Percentiles rank a stretch among this genome's conserved stretches.
phyloP scores from a whole-genome alignment of 37 sponge, comb jelly and placozoan genomes.

The Bolinopsis microptera region DNA sequence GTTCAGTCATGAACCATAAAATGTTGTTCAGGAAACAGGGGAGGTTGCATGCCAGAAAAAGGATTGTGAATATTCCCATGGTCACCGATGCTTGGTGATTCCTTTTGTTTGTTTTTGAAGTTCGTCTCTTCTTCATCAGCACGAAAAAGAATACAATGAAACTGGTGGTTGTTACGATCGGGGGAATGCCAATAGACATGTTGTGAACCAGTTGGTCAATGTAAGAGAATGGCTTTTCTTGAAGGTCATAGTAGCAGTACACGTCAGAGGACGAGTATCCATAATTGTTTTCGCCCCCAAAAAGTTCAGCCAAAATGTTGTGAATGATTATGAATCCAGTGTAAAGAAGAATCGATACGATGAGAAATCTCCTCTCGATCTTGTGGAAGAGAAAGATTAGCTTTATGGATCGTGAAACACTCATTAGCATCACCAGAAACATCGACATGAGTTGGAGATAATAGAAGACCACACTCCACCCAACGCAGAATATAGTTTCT shows the following conservation, averaged over 20 bases:
- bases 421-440: slow-evolving; percentile 25
- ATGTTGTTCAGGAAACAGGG: slow-evolving; percentile 11
- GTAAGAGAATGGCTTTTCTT: neutral
- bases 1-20: neutral
- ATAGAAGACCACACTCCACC: slow-evolving; percentile 1
- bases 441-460: neutral
- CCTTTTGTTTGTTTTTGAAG: neutral
- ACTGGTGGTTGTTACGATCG: neutral
- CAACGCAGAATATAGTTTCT: neutral
- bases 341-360: neutral
- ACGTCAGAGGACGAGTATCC: neutral
- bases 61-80: slow-evolving; percentile 28
- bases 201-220: neutral
- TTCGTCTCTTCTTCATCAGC: neutral
- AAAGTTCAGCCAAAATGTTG: neutral
- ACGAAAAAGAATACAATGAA: neutral
- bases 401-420: neutral
- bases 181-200: neutral
- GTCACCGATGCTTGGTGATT: slow-evolving; percentile 10
- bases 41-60: slow-evolving; percentile 27
- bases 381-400: neutral
- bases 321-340: neutral
- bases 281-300: neutral
- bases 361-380: neutral
- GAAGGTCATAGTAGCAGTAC: slow-evolving; percentile 44